Evolutionary conservation across 2,113 vertebrate species (phyloP).

Genomic region (Rhabdomys dilectus): DNA sequence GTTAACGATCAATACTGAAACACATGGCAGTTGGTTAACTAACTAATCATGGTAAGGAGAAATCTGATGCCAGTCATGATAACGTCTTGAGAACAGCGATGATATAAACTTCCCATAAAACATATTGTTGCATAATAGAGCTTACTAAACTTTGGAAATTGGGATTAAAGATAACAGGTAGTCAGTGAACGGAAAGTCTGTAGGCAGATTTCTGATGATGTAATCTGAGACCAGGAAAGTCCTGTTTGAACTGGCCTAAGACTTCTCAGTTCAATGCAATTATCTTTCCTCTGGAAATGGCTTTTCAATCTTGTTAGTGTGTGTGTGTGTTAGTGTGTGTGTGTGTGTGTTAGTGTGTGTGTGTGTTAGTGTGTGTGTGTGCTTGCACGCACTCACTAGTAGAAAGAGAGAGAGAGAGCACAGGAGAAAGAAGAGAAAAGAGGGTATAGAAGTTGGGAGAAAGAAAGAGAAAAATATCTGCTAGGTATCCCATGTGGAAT

Average conservation of each 20-base stretch:
- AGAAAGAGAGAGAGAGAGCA: not conserved
- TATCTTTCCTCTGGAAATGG: not conserved
- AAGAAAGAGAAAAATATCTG: not conserved
- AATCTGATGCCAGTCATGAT: not conserved
- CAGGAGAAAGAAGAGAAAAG: not conserved
- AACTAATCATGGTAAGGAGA: not conserved
- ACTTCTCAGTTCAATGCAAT: conserved; percentile 60
- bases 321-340: not conserved
- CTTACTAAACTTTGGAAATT: not conserved
- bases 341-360: not conserved
- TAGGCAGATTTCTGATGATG: conserved; percentile 55
- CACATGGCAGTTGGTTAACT: not conserved
- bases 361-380: not conserved
- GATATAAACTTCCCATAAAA: not conserved
- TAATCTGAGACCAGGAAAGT: conserved; percentile 40
- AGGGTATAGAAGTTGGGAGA: no score
- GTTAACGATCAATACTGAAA: not conserved
- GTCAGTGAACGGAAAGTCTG: not conserved
- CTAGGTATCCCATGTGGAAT: conserved; percentile 17
- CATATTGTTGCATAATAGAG: not conserved
- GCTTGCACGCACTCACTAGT: not conserved
- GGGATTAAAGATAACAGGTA: not conserved
- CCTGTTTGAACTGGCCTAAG: not conserved
- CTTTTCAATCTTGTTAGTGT: conserved; percentile 10
- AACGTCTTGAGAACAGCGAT: not conserved